phyloP scores from a whole-genome alignment of 2,113 vertebrate species.

The Trichechus manatus region DNA sequence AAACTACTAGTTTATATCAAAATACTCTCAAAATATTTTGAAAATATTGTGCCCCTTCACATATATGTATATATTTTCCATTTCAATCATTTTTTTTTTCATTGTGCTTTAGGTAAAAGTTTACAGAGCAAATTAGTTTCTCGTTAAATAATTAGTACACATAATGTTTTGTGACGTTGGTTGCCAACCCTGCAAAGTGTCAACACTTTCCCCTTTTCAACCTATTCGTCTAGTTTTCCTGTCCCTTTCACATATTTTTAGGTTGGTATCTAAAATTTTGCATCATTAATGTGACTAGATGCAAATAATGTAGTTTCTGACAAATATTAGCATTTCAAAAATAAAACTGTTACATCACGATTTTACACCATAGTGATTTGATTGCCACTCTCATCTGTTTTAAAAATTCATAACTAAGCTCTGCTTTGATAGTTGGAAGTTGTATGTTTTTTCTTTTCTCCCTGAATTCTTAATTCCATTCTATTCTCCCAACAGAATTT shows the following conservation, averaged over 20 bases:
- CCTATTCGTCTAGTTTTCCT: too few species aligned
- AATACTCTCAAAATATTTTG: conserved; percentile 63
- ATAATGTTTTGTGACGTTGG: too few species aligned
- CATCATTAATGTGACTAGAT: conserved; percentile 56
- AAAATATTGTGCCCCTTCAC: conserved; percentile 28
- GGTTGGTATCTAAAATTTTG: conserved; percentile 59
- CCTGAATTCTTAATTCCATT: conserved; percentile 52
- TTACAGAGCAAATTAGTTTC: too few species aligned
- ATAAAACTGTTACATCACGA: conserved; percentile 55
- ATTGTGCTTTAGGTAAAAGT: too few species aligned
- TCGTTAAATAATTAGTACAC: too few species aligned
- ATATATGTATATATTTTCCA: too few species aligned
- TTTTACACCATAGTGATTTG: conserved; percentile 56
- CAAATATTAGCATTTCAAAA: conserved; percentile 68
- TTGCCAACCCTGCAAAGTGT: too few species aligned
- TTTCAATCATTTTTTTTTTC: too few species aligned
- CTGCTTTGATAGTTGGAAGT: background rate
- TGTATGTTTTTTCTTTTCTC: conserved; percentile 47
- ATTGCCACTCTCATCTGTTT: conserved; percentile 20
- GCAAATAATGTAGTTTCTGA: conserved; percentile 62
- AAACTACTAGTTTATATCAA: conserved; percentile 67
- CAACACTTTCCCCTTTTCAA: too few species aligned
- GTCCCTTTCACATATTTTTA: background rate
- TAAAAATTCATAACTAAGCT: conserved; percentile 45
- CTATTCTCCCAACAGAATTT: conserved; percentile 56